Evolutionary conservation across 2,113 vertebrate genomes (phyloP).

Genomic region (Camarhynchus parvulus): DNA sequence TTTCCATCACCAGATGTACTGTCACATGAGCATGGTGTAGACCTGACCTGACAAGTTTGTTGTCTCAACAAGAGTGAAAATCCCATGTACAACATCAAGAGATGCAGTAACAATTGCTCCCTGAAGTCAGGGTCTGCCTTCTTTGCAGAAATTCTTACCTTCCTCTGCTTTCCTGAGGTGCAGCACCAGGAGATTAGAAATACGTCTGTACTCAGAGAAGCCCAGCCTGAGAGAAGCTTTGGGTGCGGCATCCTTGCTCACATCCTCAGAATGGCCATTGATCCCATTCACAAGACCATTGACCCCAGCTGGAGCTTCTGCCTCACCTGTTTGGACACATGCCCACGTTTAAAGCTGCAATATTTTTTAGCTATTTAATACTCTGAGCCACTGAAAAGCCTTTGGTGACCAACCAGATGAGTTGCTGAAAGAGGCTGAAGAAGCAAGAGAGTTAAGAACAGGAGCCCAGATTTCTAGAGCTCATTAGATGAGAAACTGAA

Average conservation of each 20-base stretch:
- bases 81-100: neutral
- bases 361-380: neutral
- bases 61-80: neutral
- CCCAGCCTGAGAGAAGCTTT: constrained; percentile 88
- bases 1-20: neutral
- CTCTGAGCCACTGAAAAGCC: neutral
- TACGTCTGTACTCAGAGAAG: constrained; percentile 89
- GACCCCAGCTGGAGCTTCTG: constrained; percentile 74
- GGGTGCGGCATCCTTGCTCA: constrained; percentile 64
- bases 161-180: constrained; percentile 92
- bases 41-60: neutral
- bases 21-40: neutral
- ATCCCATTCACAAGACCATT: constrained; percentile 77
- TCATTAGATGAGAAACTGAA: neutral
- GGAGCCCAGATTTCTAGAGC: neutral
- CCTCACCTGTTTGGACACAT: constrained; percentile 73
- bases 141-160: constrained; percentile 71
- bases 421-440: neutral
- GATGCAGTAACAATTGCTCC: neutral
- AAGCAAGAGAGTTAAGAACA: neutral
- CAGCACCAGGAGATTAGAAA: constrained; percentile 95
- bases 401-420: neutral
- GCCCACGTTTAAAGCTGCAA: neutral
- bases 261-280: constrained; percentile 74
- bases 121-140: neutral